Evolutionary conservation across 2,113 vertebrate genomes (phyloP).

Genomic region (Lophura nycthemera): DNA sequence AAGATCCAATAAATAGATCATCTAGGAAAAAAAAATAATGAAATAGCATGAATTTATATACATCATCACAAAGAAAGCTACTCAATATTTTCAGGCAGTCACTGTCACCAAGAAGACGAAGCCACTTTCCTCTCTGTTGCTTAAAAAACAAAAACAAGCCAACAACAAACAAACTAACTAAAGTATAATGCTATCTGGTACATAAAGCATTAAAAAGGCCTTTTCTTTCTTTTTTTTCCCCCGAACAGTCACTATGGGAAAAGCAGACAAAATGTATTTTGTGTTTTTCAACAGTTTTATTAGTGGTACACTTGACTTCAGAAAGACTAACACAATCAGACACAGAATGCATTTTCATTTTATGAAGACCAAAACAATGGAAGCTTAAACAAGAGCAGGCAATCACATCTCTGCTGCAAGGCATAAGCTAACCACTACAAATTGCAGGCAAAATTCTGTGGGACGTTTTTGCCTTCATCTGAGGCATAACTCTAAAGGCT

Average conservation of each 20-base stretch:
- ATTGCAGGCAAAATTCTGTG: not conserved
- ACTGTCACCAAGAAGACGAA: not conserved
- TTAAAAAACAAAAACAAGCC: not conserved
- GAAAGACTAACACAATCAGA: not conserved
- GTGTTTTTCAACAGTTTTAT: not conserved
- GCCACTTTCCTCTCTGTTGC: not conserved
- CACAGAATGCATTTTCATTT: constrained; percentile 19
- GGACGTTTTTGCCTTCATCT: constrained; percentile 22
- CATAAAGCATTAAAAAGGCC: not conserved
- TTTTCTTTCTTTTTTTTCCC: not conserved
- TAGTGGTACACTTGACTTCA: not conserved
- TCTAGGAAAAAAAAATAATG: not conserved
- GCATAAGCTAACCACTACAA: constrained; percentile 27
- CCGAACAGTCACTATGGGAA: not conserved
- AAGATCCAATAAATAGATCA: not conserved
- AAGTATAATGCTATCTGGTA: not conserved
- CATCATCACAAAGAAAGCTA: not conserved
- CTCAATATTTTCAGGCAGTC: not conserved
- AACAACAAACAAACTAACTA: not conserved
- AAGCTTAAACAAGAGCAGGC: constrained; percentile 19
- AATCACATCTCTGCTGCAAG: constrained; percentile 22
- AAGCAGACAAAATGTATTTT: not conserved
- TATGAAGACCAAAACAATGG: constrained; percentile 15
- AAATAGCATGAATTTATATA: not conserved
- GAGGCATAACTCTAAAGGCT: constrained; percentile 20